These are phyloP conservation scores for Elysia crispata DNA, from an alignment of 2,888 invertebrate species.

Conservation along the genomic window DNA sequence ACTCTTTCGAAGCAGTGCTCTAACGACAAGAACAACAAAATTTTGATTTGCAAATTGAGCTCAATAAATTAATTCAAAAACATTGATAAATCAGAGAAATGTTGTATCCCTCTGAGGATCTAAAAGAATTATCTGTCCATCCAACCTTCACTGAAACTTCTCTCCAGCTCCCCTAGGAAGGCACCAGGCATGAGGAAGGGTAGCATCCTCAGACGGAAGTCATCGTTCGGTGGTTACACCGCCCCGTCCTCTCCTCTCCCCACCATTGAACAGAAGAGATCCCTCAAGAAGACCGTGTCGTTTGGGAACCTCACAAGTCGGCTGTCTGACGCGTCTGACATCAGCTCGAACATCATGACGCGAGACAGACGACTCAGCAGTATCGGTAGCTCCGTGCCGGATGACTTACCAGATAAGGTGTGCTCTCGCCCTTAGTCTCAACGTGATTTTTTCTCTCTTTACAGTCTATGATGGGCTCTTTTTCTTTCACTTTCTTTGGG, in stretches of 20 bases:
- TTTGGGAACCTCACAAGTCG: neutral
- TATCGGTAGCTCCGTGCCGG: neutral
- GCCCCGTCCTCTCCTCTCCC: conserved; percentile 7
- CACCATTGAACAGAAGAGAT: neutral
- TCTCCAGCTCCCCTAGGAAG: conserved; percentile 11
- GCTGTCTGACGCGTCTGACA: neutral
- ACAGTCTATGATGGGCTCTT: no score
- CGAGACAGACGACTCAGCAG: neutral
- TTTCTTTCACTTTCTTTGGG: no score
- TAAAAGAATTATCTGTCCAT: no score
- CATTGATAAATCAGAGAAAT: no score
- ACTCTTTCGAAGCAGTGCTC: no score
- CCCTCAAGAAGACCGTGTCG: conserved; percentile 20
- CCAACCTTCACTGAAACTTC: no score
- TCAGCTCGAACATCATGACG: neutral
- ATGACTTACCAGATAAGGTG: neutral
- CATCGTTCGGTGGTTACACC: conserved; percentile 29
- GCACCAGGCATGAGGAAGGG: neutral
- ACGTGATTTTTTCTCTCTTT: no score
- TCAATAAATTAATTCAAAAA: no score
- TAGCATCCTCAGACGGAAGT: conserved; percentile 22
- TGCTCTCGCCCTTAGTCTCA: neutral
- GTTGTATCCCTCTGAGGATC: no score
- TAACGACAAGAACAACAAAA: no score
- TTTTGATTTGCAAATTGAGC: no score